phyloP scores from a whole-genome alignment of 1,140 invertebrate genomes.

The Macrosteles quadrilineatus region DNA sequence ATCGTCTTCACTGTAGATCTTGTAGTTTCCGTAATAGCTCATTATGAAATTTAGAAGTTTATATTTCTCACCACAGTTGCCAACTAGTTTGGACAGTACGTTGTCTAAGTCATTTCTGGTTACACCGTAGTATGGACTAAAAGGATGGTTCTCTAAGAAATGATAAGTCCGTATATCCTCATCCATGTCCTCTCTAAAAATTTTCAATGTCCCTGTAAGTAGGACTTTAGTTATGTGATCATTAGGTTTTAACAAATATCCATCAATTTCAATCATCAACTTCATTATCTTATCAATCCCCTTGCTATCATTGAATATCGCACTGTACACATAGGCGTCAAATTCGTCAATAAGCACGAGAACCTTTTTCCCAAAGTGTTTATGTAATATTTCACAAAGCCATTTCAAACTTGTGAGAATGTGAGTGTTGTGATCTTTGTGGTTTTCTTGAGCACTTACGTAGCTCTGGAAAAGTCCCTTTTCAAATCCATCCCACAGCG shows the following conservation, averaged over 20 bases:
- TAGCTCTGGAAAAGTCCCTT: neutral
- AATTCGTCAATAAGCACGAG: neutral
- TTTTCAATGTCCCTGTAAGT: neutral
- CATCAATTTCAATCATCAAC: neutral
- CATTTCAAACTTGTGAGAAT: neutral
- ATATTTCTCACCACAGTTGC: no score
- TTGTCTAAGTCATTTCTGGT: no score
- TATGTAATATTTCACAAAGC: neutral
- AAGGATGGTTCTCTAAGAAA: no score
- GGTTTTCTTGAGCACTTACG: neutral
- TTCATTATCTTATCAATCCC: neutral
- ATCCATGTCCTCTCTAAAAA: no score
- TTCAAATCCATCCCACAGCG: neutral
- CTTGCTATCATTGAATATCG: neutral
- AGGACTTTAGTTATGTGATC: neutral
- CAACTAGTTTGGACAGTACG: no score
- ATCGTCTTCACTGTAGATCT: no score
- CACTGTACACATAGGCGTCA: neutral
- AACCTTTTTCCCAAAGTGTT: slow-evolving; percentile 8
- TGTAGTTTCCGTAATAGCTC: no score
- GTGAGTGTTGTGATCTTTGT: neutral
- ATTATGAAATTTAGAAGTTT: no score
- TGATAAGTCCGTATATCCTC: no score
- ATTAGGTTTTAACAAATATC: neutral
- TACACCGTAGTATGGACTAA: no score